Base-by-base conservation (phyloP, 2,888 invertebrate species). In the Habrosyne pyritoides region DNA sequence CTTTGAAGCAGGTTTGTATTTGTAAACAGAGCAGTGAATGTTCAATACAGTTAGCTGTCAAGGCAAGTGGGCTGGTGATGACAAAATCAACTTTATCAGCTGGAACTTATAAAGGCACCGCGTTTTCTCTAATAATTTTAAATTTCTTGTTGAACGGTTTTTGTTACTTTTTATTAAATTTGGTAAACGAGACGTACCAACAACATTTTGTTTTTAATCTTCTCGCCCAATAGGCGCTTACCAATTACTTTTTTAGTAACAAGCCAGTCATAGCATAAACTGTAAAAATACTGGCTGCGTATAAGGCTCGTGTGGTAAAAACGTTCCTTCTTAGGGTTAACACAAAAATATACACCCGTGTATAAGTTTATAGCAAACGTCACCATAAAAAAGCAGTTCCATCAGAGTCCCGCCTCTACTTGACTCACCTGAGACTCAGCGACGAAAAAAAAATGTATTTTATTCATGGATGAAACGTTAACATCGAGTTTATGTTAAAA, bases 401-500 rank as follows among this genome's bases (percentile, higher is more conserved):
- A 73, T 77, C 77, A 64, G 69, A 63, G 64, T 65, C 63, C 71
- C 69, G 64, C 64, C 75, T 75, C 61, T 71, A 69, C 62, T 63
- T 63, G 63, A 57, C 54, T 59, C 66, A 54, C 48, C 42, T 52
- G 71, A 75, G 73, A 71, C 71, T 71, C 65, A 60, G 68, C 73
- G 64, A 77, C 81, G 42, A 42, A 79, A 91, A 91, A 90, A 91
- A 91, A 86, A 70, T 75, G 75, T 75, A 87, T 86, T 87, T 89
- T 91, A 90, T 91, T 89, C 89, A 87, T 86, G 84, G 78, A 82
- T 84, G 82, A 86, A 87, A 88, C 87, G 79, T 89, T 87, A 88
- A 90, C 91, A 90, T 91, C 87, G 79, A 79, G 84, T 87, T 89
- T 91, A 89, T 90, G 89, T 88, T 89, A 91, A 91, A 89, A 84